A percentile compares a stretch with the other conserved stretches of the same genome.
Evolutionary conservation across 2,113 vertebrate genomes (phyloP).

Genomic region (Corvus hawaiiensis): DNA sequence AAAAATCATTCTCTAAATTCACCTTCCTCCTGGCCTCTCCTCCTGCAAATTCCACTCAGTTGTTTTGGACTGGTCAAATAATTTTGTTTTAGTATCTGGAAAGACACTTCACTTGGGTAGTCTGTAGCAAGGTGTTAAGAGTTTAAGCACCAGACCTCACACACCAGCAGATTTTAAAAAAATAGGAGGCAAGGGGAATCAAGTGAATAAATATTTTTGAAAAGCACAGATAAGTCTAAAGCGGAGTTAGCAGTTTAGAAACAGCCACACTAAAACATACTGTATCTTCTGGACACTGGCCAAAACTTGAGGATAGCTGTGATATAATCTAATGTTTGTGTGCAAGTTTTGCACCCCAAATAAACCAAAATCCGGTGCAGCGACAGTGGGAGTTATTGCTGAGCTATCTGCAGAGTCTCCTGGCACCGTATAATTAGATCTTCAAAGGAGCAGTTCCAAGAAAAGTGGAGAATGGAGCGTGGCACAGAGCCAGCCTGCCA

Average conservation of each 20-base stretch:
- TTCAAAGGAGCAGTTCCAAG: slow-evolving; percentile 41
- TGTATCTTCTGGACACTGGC: background rate
- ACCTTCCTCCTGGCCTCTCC: background rate
- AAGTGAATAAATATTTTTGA: background rate
- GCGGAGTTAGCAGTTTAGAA: background rate
- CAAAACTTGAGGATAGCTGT: background rate
- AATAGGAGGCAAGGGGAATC: background rate
- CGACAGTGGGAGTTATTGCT: background rate
- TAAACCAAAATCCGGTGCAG: background rate
- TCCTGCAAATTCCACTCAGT: background rate
- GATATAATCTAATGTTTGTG: background rate
- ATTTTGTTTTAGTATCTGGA: background rate
- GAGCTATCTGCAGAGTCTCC: slow-evolving; percentile 17
- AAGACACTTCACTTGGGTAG: background rate
- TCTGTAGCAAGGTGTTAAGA: background rate
- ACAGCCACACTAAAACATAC: background rate
- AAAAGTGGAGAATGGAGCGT: background rate
- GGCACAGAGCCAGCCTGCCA: background rate
- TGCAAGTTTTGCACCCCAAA: slow-evolving; percentile 16
- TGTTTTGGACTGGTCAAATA: background rate
- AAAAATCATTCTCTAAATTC: background rate
- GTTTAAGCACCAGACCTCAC: background rate
- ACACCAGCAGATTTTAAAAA: background rate
- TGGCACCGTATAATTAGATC: slow-evolving; percentile 20
- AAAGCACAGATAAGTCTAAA: background rate